Evolutionary conservation across 1,140 invertebrate genomes (phyloP).

Genomic region (Heliconius melpomene): DNA sequence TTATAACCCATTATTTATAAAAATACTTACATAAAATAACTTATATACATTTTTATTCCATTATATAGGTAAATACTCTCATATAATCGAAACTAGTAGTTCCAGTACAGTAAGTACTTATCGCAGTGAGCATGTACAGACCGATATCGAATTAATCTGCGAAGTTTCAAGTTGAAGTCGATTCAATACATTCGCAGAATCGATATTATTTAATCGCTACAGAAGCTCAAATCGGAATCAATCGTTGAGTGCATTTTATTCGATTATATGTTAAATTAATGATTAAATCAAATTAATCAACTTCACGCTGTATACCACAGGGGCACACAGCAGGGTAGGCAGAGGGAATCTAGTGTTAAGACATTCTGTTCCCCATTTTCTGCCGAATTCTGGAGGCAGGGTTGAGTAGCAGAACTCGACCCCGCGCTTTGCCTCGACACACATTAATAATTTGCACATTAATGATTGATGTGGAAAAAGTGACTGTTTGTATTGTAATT

Average conservation of each 20-base stretch:
- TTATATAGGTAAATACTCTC: no score
- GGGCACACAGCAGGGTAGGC: no score
- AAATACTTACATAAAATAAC: no score
- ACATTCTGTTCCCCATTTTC: no score
- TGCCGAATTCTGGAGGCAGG: no score
- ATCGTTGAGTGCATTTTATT: conserved; percentile 26
- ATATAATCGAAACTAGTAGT: neutral
- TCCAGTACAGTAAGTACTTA: neutral
- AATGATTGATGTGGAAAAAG: neutral
- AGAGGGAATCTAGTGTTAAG: no score
- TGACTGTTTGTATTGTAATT: neutral
- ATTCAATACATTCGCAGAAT: conserved; percentile 14
- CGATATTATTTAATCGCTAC: conserved; percentile 26
- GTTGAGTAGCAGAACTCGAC: no score
- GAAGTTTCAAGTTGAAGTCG: neutral
- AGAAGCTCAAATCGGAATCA: conserved; percentile 15
- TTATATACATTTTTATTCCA: neutral
- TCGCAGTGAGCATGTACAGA: neutral
- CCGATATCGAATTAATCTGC: conserved; percentile 15
- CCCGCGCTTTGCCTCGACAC: no score
- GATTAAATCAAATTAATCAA: no score
- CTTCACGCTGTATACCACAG: no score
- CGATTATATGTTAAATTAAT: conserved; percentile 13
- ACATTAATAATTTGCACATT: no score
- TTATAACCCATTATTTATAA: no score